phyloP scores from a whole-genome alignment of 2,113 vertebrate genomes.

The Menura novaehollandiae region DNA sequence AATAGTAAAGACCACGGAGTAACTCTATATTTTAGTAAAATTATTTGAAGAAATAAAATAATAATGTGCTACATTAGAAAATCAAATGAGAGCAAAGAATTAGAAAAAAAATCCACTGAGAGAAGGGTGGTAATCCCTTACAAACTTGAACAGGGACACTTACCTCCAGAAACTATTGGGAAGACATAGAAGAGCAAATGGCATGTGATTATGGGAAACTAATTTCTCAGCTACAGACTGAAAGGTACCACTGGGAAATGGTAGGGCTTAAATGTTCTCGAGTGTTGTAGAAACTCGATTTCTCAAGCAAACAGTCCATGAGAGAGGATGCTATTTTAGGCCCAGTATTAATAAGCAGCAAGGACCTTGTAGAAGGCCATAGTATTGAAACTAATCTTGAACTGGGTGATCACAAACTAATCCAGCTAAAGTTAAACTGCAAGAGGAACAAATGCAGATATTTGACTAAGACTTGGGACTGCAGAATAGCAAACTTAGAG shows the following conservation, averaged over 20 bases:
- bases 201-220: background rate
- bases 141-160: background rate
- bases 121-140: background rate
- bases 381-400: background rate
- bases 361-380: background rate
- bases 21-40: background rate
- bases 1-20: background rate
- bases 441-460: background rate
- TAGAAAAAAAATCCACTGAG: background rate
- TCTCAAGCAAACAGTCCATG: constrained; percentile 13
- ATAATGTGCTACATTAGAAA: background rate
- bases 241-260: background rate
- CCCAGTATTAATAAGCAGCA: background rate
- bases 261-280: background rate
- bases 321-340: background rate
- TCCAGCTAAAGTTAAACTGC: background rate
- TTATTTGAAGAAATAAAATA: background rate
- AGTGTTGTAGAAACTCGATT: background rate
- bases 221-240: background rate
- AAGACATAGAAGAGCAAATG: background rate
- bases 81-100: background rate
- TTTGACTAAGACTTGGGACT: background rate
- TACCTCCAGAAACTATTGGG: background rate
- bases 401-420: background rate
- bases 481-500: background rate